Evolutionary conservation across 2,797 vertebrate genomes (phyloP).

Genomic region (Characodon lateralis): DNA sequence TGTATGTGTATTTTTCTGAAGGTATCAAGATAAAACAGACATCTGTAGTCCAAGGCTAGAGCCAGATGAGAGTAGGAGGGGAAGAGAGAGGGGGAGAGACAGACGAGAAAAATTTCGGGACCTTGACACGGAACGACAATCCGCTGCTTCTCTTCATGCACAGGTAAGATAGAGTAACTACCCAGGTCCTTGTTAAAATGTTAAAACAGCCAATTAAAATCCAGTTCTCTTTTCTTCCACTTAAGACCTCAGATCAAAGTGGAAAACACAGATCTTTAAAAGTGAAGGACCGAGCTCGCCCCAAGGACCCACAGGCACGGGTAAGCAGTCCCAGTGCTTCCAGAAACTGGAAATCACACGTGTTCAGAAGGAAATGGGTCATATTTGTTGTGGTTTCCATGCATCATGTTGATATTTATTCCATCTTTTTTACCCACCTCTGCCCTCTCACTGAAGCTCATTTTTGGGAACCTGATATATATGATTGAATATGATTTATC

Average conservation of each 20-base stretch:
- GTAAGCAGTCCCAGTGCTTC: conserved; percentile 51
- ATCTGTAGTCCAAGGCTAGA: conserved; percentile 53
- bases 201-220: background rate
- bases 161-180: conserved; percentile 42
- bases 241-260: conserved; percentile 62
- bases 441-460: conserved; percentile 11
- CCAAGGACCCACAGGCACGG: conserved; percentile 65
- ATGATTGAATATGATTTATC: conserved; percentile 50
- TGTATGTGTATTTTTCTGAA: conserved; percentile 19
- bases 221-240: background rate
- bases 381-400: conserved; percentile 43
- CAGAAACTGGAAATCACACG: conserved; percentile 27
- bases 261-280: conserved; percentile 58
- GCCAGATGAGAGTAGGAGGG: conserved; percentile 75
- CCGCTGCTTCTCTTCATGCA: conserved; percentile 54
- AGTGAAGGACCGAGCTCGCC: conserved; percentile 41
- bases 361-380: conserved; percentile 50
- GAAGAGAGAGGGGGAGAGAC: conserved; percentile 76
- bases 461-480: background rate
- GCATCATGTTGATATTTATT: conserved; percentile 43
- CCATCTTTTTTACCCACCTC: conserved; percentile 17
- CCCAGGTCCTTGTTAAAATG: background rate
- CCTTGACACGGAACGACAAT: conserved; percentile 65
- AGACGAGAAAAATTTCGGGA: conserved; percentile 73
- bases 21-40: conserved; percentile 63